A percentile compares a stretch with the other conserved stretches of the same genome.
Conservation (phyloP, 1,140 invertebrate genomes). For the Pogonomyrmex californicus region DNA sequence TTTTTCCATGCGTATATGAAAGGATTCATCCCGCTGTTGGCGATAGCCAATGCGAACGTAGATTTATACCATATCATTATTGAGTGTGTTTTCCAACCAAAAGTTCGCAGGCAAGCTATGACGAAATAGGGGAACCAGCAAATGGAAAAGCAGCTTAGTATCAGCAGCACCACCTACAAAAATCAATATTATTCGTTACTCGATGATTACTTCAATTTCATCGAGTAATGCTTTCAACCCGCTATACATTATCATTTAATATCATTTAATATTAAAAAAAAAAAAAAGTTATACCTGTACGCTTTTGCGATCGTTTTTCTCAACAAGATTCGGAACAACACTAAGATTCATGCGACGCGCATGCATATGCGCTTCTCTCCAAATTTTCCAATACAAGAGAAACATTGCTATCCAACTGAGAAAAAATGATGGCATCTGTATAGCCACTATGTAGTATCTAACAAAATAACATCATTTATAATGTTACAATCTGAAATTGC, state of each 20-base stretch:
- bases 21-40: constrained; percentile 92
- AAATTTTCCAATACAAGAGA: constrained; percentile 92
- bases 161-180: constrained; percentile 42
- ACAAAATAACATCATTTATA: background rate
- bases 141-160: constrained; percentile 50
- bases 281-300: constrained; percentile 11
- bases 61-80: background rate
- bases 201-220: background rate
- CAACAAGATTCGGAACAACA: constrained; percentile 86
- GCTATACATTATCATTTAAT: background rate
- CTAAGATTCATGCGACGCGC: constrained; percentile 89
- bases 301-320: constrained; percentile 39
- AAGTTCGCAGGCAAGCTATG: constrained; percentile 1
- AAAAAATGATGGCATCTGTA: constrained; percentile 90
- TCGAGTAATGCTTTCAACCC: background rate
- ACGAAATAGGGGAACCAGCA: constrained; percentile 41
- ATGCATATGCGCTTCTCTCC: constrained; percentile 90
- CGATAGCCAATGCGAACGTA: constrained; percentile 88
- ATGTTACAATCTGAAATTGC: background rate
- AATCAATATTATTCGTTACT: background rate
- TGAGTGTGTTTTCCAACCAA: background rate
- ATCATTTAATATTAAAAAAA: background rate
- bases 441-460: constrained; percentile 73
- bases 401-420: constrained; percentile 91
- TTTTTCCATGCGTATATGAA: constrained; percentile 95